A percentile compares a stretch with the other conserved stretches of the same genome.
Evolutionary conservation across 2,888 invertebrate genomes (phyloP).

Genomic region (Boloria selene): DNA sequence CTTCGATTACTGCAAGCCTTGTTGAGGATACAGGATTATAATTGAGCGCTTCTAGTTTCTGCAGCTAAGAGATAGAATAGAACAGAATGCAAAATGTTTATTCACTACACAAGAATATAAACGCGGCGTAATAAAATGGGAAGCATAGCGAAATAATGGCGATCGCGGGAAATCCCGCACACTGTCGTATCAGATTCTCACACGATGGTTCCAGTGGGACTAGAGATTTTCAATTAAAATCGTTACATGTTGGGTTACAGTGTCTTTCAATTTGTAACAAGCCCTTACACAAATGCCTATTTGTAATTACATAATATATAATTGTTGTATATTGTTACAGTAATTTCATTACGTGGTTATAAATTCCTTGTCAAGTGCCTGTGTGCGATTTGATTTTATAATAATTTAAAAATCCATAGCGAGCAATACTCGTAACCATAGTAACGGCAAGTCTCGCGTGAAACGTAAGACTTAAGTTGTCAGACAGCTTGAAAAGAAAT

Average conservation of each 20-base stretch:
- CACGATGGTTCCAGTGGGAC: constrained; percentile 85
- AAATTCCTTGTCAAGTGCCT: constrained; percentile 77
- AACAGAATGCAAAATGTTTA: constrained; percentile 79
- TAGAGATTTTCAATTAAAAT: constrained; percentile 86
- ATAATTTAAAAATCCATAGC: constrained; percentile 42
- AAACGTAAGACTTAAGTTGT: constrained; percentile 47
- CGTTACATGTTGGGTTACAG: constrained; percentile 84
- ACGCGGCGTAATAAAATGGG: constrained; percentile 74
- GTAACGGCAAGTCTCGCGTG: constrained; percentile 37
- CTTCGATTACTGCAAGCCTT: constrained; percentile 82
- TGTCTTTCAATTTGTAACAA: constrained; percentile 82
- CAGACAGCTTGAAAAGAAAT: constrained; percentile 78
- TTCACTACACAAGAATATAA: constrained; percentile 77
- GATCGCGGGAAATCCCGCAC: constrained; percentile 37
- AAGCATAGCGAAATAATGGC: constrained; percentile 72
- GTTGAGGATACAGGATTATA: constrained; percentile 76
- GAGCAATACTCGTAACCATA: constrained; percentile 29
- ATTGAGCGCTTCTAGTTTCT: constrained; percentile 81
- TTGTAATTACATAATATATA: constrained; percentile 75
- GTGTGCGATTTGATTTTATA: constrained; percentile 53
- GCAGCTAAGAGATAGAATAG: constrained; percentile 74
- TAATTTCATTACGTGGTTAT: constrained; percentile 82
- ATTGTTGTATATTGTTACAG: constrained; percentile 80
- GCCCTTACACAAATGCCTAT: constrained; percentile 85
- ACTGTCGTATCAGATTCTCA: constrained; percentile 58